Base-by-base conservation (phyloP, 2,888 invertebrate species). In the Acleris laterana region DNA sequence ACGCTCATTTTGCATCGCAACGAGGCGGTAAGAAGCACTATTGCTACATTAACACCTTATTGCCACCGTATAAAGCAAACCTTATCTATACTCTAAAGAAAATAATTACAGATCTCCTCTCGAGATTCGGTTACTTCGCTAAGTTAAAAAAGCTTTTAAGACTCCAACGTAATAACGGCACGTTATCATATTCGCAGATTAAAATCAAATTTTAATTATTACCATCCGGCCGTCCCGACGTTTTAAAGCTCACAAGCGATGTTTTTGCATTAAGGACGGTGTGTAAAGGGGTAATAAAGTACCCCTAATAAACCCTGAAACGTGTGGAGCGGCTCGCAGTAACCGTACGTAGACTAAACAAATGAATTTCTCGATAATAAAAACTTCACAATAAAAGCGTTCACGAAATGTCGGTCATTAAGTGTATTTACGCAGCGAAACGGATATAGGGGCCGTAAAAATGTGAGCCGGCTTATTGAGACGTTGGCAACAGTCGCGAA, bases 381-480 rank as follows among this genome's bases (percentile, higher is more conserved):
- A 92, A 91, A 90, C 89, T 89, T 90, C 85, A 90, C 90, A 90
- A 90, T 92, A 91, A 90, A 90, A 91, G 80, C 88, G 87, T 86
- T 90, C 88, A 89, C 89, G 84, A 89, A 89, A 90, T 91, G 90
- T 89, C 87, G 88, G 90, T 87, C 89, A 91, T 92, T 92, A 92
- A 89, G 89, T 86, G 87, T 90, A 90, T 90, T 91, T 90, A 91
- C 88, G 89, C 88, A 87, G 88, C 85, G 87, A 86, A 90, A 89
- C 90, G 91, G 90, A 91, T 91, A 90, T 88, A 87, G 88, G 81
- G 84, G 86, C 85, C 82, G 85, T 90, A 90, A 90, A 90, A 88
- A 88, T 90, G 85, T 87, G 85, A 85, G 85, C 78, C 89, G 82
- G 85, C 88, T 89, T 89, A 90, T 89, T 90, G 88, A 90, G 89